A percentile compares a stretch with the other conserved stretches of the same genome.
These are phyloP conservation scores for Drosophila gunungcola DNA, from an alignment of 1,140 invertebrate genomes.

Conservation along the genomic window DNA sequence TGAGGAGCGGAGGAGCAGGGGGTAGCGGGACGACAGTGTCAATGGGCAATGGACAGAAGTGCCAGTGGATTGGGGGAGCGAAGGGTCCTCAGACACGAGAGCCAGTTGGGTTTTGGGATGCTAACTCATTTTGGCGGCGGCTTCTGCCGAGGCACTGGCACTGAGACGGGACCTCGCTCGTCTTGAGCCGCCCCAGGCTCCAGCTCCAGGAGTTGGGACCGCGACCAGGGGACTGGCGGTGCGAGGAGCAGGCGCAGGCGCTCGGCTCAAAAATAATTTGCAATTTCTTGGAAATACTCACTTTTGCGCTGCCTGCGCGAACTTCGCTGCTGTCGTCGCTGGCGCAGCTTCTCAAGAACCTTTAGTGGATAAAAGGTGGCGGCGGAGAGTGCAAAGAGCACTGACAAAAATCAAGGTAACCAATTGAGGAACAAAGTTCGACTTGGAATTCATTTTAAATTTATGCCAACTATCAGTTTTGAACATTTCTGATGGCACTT, in stretches of 20 bases:
- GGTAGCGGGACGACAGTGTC: conserved; percentile 39
- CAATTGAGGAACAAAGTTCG: too few relatives aligned
- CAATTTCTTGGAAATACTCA: conserved; percentile 84
- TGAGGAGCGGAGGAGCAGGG: conserved; percentile 18
- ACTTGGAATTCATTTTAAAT: not conserved
- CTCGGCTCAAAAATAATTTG: conserved; percentile 82
- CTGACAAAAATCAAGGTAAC: not conserved
- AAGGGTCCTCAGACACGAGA: conserved; percentile 28
- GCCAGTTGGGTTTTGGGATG: conserved; percentile 59
- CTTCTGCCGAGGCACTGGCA: conserved; percentile 39
- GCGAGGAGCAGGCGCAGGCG: conserved; percentile 67
- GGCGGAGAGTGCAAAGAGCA: conserved; percentile 8
- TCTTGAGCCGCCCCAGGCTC: conserved; percentile 11
- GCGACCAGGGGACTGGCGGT: not conserved
- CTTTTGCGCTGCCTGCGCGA: conserved; percentile 69
- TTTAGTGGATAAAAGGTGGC: conserved; percentile 45
- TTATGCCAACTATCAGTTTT: not conserved
- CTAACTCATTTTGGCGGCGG: conserved; percentile 81
- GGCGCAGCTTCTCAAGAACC: conserved; percentile 77
- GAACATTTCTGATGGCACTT: too few relatives aligned
- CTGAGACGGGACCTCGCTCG: not conserved
- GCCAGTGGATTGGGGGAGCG: conserved; percentile 37
- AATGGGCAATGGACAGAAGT: conserved; percentile 74
- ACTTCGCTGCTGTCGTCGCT: conserved; percentile 60
- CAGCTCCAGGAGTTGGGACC: conserved; percentile 13